Conservation (phyloP, 35 echinoderm and acorn worm species). For the Stichopus chloronotus region DNA sequence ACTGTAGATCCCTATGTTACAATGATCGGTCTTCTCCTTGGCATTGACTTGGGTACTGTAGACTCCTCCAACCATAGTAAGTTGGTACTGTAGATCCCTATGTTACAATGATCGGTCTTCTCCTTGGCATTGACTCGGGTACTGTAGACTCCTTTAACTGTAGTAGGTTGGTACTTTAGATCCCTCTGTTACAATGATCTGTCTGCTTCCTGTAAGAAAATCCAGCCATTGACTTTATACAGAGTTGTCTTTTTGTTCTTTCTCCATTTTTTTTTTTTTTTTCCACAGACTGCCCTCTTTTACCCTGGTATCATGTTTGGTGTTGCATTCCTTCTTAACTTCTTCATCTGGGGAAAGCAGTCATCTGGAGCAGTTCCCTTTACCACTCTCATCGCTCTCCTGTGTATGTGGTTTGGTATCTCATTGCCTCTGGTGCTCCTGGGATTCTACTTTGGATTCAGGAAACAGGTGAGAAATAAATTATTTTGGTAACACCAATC, state of each 20-base stretch:
- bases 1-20: too few relatives aligned
- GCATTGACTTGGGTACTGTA: too few relatives aligned
- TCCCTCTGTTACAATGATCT: too few relatives aligned
- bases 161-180: too few relatives aligned
- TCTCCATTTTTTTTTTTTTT: background rate
- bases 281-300: constrained; percentile 75
- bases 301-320: constrained; percentile 93
- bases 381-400: constrained; percentile 84
- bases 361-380: constrained; percentile 99
- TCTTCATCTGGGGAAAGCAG: constrained; percentile 99
- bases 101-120: too few relatives aligned
- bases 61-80: too few relatives aligned
- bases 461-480: constrained; percentile 86
- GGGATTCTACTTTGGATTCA: constrained; percentile 95
- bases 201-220: too few relatives aligned
- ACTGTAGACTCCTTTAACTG: too few relatives aligned
- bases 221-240: too few relatives aligned
- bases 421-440: constrained; percentile 91
- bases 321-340: constrained; percentile 87
- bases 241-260: background rate
- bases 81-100: too few relatives aligned
- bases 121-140: too few relatives aligned
- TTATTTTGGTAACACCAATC: background rate
- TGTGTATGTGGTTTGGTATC: constrained; percentile 99
- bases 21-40: too few relatives aligned